phyloP scores from a whole-genome alignment of 2,113 vertebrate genomes.

The Myanophis thanlyinensis region DNA sequence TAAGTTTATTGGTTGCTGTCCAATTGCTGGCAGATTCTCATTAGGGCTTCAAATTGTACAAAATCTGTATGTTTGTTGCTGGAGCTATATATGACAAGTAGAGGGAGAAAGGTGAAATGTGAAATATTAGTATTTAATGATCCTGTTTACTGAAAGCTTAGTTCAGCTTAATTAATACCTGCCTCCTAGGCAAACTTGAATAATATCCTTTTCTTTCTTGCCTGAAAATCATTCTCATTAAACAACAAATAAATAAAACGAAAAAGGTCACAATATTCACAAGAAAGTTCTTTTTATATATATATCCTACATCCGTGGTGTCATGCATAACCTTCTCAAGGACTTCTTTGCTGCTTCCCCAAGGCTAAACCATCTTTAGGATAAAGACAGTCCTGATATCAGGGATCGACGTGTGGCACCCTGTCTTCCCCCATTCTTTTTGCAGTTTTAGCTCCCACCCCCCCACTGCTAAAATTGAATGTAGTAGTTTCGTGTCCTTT shows the following conservation, averaged over 20 bases:
- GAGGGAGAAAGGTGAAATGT: conserved; percentile 40
- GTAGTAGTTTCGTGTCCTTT: background rate
- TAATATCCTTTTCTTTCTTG: conserved; percentile 32
- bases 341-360: conserved; percentile 2
- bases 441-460: background rate
- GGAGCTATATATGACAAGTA: conserved; percentile 56
- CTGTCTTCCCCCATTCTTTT: background rate
- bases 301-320: background rate
- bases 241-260: background rate
- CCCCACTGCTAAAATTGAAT: background rate
- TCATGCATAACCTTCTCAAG: conserved; percentile 6
- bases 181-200: conserved; percentile 55
- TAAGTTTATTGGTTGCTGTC: conserved; percentile 34
- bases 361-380: background rate
- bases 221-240: conserved; percentile 5
- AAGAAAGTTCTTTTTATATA: conserved; percentile 22
- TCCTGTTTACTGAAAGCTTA: conserved; percentile 61
- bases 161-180: conserved; percentile 65
- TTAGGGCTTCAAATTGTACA: conserved; percentile 6
- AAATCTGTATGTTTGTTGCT: conserved; percentile 35
- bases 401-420: background rate
- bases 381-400: background rate
- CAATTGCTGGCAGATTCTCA: conserved; percentile 37
- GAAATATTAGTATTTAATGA: conserved; percentile 57
- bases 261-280: conserved; percentile 12